Evolutionary conservation across 2,888 invertebrate genomes (phyloP).

Genomic region (Abrostola triplasia): DNA sequence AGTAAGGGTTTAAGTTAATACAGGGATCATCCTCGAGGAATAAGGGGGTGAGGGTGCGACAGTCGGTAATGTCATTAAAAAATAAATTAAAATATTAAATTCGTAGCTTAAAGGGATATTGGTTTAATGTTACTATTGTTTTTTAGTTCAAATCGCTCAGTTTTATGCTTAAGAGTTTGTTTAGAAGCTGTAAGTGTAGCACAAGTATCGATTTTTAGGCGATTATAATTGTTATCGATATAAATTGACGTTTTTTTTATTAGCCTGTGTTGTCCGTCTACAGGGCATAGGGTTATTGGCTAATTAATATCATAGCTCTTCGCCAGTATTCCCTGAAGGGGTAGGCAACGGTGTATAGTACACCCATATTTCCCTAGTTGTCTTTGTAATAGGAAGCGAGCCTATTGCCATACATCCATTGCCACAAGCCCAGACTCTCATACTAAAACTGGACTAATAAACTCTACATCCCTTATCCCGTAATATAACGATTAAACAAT

Average conservation of each 20-base stretch:
- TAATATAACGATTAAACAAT: background rate
- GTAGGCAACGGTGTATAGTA: no score
- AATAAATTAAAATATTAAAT: constrained; percentile 5
- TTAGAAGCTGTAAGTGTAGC: constrained; percentile 23
- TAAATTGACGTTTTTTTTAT: background rate
- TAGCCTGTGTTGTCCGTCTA: no score
- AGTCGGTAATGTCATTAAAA: constrained; percentile 23
- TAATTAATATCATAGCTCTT: no score
- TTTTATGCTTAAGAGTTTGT: constrained; percentile 42
- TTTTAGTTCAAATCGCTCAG: constrained; percentile 37
- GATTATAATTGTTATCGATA: background rate
- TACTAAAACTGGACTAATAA: no score
- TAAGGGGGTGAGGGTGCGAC: background rate
- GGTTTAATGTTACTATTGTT: constrained; percentile 4
- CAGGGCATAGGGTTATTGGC: no score
- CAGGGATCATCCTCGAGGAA: no score
- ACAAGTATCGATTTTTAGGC: constrained; percentile 17
- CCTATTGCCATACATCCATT: no score
- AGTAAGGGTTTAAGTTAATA: no score
- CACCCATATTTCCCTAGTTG: no score
- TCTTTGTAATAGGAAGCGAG: no score
- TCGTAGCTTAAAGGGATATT: constrained; percentile 8
- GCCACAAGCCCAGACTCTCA: no score
- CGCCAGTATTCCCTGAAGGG: no score
- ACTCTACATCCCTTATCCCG: background rate